Evolutionary conservation across 2,113 vertebrate species (phyloP), one percentile per base, ranked within the genome.

Genomic region (Apteryx owenii): DNA sequence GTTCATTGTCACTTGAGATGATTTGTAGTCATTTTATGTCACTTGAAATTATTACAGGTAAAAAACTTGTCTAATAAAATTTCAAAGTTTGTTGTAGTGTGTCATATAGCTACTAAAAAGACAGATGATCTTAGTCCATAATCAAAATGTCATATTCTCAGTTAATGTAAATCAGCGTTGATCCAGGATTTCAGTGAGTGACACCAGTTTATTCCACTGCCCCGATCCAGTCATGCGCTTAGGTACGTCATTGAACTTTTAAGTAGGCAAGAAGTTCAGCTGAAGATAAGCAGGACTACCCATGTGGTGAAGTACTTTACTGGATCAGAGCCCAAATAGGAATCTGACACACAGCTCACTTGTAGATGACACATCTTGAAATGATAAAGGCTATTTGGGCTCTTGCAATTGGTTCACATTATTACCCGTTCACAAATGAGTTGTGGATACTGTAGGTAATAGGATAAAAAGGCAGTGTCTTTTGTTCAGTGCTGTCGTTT

Each of bases 41-140:
- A 75, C 77, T 96, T 91, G 86, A 85, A 97, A 95, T 95, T 95
- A 93, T 93, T 93, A 93, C 96, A 96, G 90, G 96, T 97, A 97
- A 80, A 80, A 97, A 96, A 96, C 90, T 88, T 89, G 85, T 96
- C 88, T 94, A 58, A 66, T 91, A 70, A 89, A 78, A 91, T 94
- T 84, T 87, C 91, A 88, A 8, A 88, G 93, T 93, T 95, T 95
- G 85, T 95, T 90, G 60, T 64, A 89, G 83, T 93, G 68, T 88
- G 83, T 96, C 88, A 84, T 68, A 29, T 12, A 75, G 80, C 60
- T 81, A 61, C 85, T 89, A 87, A 58, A 78, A 22, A 95, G 94
- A 95, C n/a, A 5, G 83, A 91, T 89, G 84, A 70, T 76, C 61
- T 65, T 50, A 70, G 60, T 33, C 75, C 75, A 22, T 73, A 73